Evolutionary conservation across 1,140 invertebrate species (phyloP).

Genomic region (Ooceraea biroi): DNA sequence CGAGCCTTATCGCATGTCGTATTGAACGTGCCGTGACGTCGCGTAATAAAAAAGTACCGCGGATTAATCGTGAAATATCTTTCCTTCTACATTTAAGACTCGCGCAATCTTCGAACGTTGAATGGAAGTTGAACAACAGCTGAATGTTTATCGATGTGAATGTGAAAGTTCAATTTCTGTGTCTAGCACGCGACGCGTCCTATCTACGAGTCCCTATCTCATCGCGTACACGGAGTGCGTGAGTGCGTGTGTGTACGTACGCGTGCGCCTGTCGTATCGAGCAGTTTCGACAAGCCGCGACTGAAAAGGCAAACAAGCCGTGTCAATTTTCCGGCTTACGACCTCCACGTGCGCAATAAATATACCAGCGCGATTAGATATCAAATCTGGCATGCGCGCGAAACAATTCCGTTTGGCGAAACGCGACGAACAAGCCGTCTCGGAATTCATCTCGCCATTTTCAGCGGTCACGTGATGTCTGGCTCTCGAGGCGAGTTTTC

Average conservation of each 20-base stretch:
- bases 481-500: slow-evolving; percentile 2
- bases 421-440: too few species aligned
- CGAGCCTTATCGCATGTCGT: too few species aligned
- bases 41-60: background rate
- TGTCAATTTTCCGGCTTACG: background rate
- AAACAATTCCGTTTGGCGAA: background rate
- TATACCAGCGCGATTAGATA: background rate
- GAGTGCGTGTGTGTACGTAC: background rate
- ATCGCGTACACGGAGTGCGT: background rate
- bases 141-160: background rate
- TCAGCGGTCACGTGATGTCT: too few species aligned
- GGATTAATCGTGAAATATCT: too few species aligned
- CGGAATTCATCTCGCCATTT: background rate
- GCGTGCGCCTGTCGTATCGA: background rate
- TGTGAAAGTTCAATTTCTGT: background rate
- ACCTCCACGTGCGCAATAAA: background rate
- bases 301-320: background rate
- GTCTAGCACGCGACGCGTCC: too few species aligned
- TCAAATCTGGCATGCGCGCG: background rate
- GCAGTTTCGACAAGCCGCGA: background rate
- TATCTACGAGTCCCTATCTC: slow-evolving; percentile 15
- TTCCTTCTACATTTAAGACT: too few species aligned
- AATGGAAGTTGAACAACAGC: background rate
- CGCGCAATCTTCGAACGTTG: too few species aligned
- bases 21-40: background rate